Evolutionary conservation across 2,113 vertebrate species (phyloP).

Genomic region (Haplotaxodon microlepis): DNA sequence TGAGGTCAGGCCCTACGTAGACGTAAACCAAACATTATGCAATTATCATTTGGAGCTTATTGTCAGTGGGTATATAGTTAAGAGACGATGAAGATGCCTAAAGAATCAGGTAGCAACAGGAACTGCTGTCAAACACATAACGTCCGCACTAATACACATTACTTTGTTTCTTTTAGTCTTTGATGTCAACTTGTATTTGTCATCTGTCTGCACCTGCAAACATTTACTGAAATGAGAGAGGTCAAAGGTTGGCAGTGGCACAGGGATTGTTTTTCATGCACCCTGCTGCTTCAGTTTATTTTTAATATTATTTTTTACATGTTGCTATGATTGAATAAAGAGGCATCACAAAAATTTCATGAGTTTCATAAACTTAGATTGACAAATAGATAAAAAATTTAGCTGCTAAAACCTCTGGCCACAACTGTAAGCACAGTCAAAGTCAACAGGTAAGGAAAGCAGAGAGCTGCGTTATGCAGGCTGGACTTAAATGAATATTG

Average conservation of each 20-base stretch:
- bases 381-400: not conserved
- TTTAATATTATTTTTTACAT: not conserved
- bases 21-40: not conserved
- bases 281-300: not conserved
- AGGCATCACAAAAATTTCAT: not conserved
- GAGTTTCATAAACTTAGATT: not conserved
- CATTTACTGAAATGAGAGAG: not conserved
- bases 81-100: not conserved
- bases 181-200: not conserved
- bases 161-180: not conserved
- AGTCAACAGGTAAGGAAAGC: not conserved
- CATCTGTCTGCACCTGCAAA: not conserved
- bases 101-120: not conserved
- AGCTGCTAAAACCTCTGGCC: not conserved
- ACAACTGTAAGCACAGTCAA: not conserved
- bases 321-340: not conserved
- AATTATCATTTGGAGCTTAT: not conserved
- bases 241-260: not conserved
- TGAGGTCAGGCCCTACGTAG: not conserved
- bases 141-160: not conserved
- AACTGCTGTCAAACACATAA: not conserved
- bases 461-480: not conserved
- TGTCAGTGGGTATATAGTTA: not conserved
- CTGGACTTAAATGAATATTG: not conserved
- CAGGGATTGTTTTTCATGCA: not conserved